Evolutionary conservation across 2,113 vertebrate genomes (phyloP).

Genomic region (Polypterus bichir): DNA sequence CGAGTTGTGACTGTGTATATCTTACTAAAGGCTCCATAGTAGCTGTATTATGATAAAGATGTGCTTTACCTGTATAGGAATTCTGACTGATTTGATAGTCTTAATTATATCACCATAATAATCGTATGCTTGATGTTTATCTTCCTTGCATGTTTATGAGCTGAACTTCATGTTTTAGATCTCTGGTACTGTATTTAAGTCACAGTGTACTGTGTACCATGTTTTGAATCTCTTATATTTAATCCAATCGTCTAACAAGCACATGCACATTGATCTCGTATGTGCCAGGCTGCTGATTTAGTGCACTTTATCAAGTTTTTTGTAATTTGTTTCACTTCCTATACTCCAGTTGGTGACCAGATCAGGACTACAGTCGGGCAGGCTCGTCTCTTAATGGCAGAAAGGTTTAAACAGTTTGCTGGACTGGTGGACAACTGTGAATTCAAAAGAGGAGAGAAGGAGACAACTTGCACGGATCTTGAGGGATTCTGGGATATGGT

Average conservation of each 20-base stretch:
- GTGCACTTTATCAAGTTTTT: not conserved
- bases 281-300: not conserved
- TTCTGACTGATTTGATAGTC: too few relatives aligned
- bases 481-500: conserved; percentile 99
- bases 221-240: not conserved
- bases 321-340: not conserved
- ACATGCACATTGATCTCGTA: not conserved
- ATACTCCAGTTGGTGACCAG: conserved; percentile 61
- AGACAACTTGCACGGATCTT: conserved; percentile 74
- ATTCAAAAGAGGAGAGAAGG: conserved; percentile 66
- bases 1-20: too few relatives aligned
- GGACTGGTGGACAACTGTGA: conserved; percentile 85
- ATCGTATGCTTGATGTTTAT: too few relatives aligned
- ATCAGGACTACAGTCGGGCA: conserved; percentile 76
- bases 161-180: not conserved
- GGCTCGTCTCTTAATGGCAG: conserved; percentile 72
- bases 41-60: too few relatives aligned
- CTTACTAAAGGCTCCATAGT: too few relatives aligned
- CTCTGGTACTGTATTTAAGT: not conserved
- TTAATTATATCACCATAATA: too few relatives aligned
- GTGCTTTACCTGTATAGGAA: too few relatives aligned
- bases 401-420: conserved; percentile 82
- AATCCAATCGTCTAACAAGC: too few relatives aligned
- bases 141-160: too few relatives aligned
- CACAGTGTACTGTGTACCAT: too few relatives aligned